Conservation (phyloP, 2,888 invertebrate species). For the Salpingus planirostris region DNA sequence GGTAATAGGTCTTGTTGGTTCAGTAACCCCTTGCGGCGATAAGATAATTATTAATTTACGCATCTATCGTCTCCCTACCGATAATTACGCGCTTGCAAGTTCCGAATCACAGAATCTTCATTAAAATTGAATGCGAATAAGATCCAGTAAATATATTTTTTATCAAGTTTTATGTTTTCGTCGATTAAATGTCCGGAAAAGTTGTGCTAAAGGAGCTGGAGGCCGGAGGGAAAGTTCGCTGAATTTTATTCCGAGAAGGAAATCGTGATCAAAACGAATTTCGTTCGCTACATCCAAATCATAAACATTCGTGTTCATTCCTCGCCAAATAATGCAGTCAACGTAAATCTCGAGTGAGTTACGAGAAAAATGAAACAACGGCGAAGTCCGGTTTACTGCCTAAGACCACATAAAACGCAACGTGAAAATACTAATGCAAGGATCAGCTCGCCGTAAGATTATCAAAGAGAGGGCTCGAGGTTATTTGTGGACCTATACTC, state of each 20-base stretch:
- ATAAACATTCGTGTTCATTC: slow-evolving; percentile 12
- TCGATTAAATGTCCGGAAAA: too few relatives aligned
- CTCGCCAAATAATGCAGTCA: slow-evolving; percentile 12
- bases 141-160: too few relatives aligned
- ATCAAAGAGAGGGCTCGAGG: slow-evolving; percentile 8
- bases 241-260: slow-evolving; percentile 5
- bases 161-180: too few relatives aligned
- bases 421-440: slow-evolving; percentile 11
- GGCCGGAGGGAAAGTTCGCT: too few relatives aligned
- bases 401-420: slow-evolving; percentile 14
- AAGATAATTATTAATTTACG: too few relatives aligned
- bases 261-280: slow-evolving; percentile 12
- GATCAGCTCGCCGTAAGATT: slow-evolving; percentile 6
- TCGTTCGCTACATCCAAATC: slow-evolving; percentile 10
- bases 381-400: slow-evolving; percentile 14
- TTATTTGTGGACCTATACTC: too few relatives aligned
- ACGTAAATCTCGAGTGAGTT: slow-evolving; percentile 14
- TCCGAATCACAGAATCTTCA: too few relatives aligned
- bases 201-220: slow-evolving; percentile 3
- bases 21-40: too few relatives aligned
- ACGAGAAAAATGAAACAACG: slow-evolving; percentile 13
- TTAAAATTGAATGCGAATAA: too few relatives aligned
- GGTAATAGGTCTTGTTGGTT: too few relatives aligned
- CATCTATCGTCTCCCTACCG: too few relatives aligned
- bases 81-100: too few relatives aligned